phyloP scores from a whole-genome alignment of 1,140 invertebrate genomes.

The Acromyrmex heyeri region DNA sequence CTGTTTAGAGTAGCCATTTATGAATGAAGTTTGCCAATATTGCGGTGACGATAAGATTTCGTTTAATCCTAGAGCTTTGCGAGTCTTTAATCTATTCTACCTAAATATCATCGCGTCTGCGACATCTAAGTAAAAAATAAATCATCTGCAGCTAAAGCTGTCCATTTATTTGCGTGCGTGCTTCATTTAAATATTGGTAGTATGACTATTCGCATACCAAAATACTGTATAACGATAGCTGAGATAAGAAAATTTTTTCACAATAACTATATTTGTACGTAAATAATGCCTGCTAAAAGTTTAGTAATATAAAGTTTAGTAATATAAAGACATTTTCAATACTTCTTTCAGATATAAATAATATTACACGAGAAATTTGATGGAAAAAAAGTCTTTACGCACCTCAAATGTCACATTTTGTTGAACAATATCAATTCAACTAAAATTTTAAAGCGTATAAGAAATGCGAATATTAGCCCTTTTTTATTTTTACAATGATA shows the following conservation, averaged over 20 bases:
- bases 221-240: slow-evolving; percentile 14
- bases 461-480: slow-evolving; percentile 15
- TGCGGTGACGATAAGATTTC: slow-evolving; percentile 57
- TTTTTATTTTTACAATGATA: neutral
- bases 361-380: neutral
- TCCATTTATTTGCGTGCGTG: slow-evolving; percentile 9
- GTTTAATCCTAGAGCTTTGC: slow-evolving; percentile 1
- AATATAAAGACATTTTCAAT: neutral
- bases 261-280: slow-evolving; percentile 68
- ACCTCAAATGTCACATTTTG: neutral
- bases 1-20: slow-evolving; percentile 50
- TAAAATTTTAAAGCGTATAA: slow-evolving; percentile 21
- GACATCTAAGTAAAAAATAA: slow-evolving; percentile 74
- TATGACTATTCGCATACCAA: slow-evolving; percentile 9
- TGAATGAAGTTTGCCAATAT: slow-evolving; percentile 73
- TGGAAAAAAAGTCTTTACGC: neutral
- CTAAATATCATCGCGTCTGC: slow-evolving; percentile 59
- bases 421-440: slow-evolving; percentile 21
- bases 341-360: slow-evolving; percentile 10
- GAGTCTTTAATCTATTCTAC: slow-evolving; percentile 58
- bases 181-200: slow-evolving; percentile 15
- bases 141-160: slow-evolving; percentile 65
- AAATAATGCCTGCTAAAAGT: slow-evolving; percentile 58
- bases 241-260: slow-evolving; percentile 66
- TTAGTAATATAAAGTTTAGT: slow-evolving; percentile 1